Conservation (phyloP, 2,888 invertebrate species). For the Tanaodytes sp. region DNA sequence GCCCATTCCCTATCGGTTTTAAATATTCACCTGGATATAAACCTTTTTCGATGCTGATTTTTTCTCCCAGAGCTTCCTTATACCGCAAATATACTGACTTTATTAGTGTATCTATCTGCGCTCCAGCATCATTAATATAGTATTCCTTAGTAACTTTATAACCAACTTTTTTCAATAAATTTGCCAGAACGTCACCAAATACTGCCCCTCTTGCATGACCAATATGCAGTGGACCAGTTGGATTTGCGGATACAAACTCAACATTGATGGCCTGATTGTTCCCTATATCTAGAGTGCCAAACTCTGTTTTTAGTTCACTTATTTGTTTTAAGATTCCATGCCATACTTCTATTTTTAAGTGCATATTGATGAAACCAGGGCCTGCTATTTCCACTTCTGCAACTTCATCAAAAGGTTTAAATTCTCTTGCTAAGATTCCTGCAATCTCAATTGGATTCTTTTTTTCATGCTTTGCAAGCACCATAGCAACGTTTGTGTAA, state of each 20-base stretch:
- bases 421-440: conserved; percentile 12
- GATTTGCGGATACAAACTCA: conserved; percentile 29
- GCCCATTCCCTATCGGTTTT: conserved; percentile 21
- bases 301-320: conserved; percentile 19
- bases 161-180: conserved; percentile 35
- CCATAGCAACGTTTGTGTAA: conserved; percentile 26
- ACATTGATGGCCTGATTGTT: conserved; percentile 26
- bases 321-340: conserved; percentile 23
- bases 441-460: conserved; percentile 12
- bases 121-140: conserved; percentile 35
- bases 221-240: conserved; percentile 32
- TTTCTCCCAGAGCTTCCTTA: conserved; percentile 29
- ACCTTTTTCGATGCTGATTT: conserved; percentile 27
- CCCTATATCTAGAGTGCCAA: conserved; percentile 20
- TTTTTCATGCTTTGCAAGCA: conserved; percentile 23
- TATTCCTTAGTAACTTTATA: conserved; percentile 34
- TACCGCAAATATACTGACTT: conserved; percentile 28
- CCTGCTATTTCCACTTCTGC: conserved; percentile 27
- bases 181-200: conserved; percentile 37
- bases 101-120: conserved; percentile 30
- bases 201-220: conserved; percentile 36
- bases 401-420: conserved; percentile 16
- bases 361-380: conserved; percentile 29
- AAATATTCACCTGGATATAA: conserved; percentile 39
- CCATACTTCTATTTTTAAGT: conserved; percentile 21